Evolutionary conservation across 2,888 invertebrate species (phyloP), one percentile per base, ranked within the genome.

Genomic region (Labia minor): DNA sequence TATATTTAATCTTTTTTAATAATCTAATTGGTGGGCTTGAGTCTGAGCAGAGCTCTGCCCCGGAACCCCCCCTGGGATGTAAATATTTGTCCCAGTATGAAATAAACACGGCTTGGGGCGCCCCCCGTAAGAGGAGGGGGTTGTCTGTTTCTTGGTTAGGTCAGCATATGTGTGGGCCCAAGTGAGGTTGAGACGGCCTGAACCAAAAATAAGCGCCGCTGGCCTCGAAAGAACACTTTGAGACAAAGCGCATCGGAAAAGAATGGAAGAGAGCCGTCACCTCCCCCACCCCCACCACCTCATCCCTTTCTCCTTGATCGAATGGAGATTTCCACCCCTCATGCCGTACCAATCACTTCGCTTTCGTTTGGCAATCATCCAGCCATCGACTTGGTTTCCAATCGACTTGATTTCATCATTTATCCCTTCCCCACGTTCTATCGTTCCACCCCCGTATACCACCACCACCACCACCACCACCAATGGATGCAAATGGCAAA

Each of bases 1-100:
- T 49, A 49, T 49, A 49, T 49, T 49, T 49, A 49, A 49, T 49
- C 49, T 49, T 49, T 8, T n/a, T 49, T 49, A 49, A 49, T 49
- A 49, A 49, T 49, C 3, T 49, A 49, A 49, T 49, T 49, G 49
- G 49, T 8, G 14, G 49, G 49, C 49, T 49, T 49, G 49, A 49
- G 49, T 11, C 49, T 49, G 49, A 49, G 49, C 49, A 49, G 49
- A 49, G 49, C 49, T 49, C 49, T 49, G 49, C 49, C 49, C 49
- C 49, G 49, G 49, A 49, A 49, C 49, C 49, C 49, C 49, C 49
- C 49, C 49, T 49, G 49, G 49, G n/a, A 49, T 49, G 49, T 49
- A 49, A 49, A 49, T 49, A 49, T 49, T 49, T 49, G 49, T 49
- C 49, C 49, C 49, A 49, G 49, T 49, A 49, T 49, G 49, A 49